phyloP scores from a whole-genome alignment of 2,113 vertebrate species.

The Pelmatolapia mariae region DNA sequence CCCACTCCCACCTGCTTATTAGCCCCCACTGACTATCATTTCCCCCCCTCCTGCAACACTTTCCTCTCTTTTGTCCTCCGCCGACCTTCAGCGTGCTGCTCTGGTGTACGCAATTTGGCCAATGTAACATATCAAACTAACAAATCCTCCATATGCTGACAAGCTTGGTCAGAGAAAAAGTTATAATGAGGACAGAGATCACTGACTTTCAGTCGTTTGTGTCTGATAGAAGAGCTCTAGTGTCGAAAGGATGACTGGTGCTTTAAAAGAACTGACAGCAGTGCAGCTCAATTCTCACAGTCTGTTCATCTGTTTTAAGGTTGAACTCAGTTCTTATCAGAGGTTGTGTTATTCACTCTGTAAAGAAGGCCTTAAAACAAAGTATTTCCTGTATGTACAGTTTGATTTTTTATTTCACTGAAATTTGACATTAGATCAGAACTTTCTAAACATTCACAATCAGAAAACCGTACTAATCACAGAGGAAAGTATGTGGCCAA shows the following conservation, averaged over 20 bases:
- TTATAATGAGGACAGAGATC: neutral
- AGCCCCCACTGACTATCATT: neutral
- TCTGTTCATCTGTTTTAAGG: neutral
- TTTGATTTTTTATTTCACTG: neutral
- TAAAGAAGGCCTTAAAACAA: neutral
- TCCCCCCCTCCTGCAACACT: neutral
- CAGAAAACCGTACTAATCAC: neutral
- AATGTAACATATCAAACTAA: neutral
- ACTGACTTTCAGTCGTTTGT: neutral
- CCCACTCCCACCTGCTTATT: neutral
- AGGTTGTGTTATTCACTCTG: neutral
- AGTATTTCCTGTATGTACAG: neutral
- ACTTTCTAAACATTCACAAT: neutral
- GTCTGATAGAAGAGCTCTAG: neutral
- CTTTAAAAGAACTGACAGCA: neutral
- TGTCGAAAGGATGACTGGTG: neutral
- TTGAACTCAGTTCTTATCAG: neutral
- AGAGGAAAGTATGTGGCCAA: neutral
- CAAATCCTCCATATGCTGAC: neutral
- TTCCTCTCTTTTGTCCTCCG: neutral
- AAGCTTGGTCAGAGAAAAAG: neutral
- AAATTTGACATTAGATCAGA: neutral
- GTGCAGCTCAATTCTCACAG: neutral
- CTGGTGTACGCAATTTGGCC: neutral
- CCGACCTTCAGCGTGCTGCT: neutral